phyloP scores from a whole-genome alignment of 2,113 vertebrate genomes.

The Cyanoderma ruficeps region DNA sequence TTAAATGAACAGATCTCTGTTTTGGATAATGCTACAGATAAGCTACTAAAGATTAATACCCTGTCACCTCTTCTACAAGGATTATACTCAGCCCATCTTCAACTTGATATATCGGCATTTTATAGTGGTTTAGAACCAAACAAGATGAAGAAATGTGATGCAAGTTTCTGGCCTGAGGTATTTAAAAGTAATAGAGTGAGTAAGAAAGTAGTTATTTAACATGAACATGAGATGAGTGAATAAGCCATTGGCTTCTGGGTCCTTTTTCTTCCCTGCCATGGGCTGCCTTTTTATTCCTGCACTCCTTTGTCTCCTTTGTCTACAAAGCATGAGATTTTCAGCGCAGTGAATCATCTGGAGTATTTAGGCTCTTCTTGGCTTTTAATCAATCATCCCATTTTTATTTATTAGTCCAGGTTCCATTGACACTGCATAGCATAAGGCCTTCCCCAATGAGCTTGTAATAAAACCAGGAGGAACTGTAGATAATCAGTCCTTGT shows the following conservation, averaged over 20 bases:
- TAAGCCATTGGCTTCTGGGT: neutral
- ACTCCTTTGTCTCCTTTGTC: neutral
- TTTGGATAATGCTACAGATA: neutral
- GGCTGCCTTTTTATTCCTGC: neutral
- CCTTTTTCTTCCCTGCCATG: neutral
- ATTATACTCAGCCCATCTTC: neutral
- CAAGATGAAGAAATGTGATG: neutral
- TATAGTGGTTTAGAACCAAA: neutral
- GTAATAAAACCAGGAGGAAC: neutral
- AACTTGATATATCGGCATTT: neutral
- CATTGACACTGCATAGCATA: neutral
- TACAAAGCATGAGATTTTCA: neutral
- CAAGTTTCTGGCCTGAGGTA: neutral
- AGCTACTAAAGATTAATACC: neutral
- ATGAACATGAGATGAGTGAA: neutral
- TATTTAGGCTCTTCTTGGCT: neutral
- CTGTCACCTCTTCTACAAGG: neutral
- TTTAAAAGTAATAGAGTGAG: neutral
- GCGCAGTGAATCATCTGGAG: conserved; percentile 2
- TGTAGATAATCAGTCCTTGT: neutral
- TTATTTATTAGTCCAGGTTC: conserved; percentile 14
- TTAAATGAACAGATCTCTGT: neutral
- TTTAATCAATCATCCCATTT: conserved; percentile 47
- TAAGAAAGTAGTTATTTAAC: neutral
- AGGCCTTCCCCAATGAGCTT: neutral